Percentiles rank a stretch among this genome's conserved stretches.
phyloP scores from a whole-genome alignment of 2,888 invertebrate genomes.

The Cataglyphis cursor region DNA sequence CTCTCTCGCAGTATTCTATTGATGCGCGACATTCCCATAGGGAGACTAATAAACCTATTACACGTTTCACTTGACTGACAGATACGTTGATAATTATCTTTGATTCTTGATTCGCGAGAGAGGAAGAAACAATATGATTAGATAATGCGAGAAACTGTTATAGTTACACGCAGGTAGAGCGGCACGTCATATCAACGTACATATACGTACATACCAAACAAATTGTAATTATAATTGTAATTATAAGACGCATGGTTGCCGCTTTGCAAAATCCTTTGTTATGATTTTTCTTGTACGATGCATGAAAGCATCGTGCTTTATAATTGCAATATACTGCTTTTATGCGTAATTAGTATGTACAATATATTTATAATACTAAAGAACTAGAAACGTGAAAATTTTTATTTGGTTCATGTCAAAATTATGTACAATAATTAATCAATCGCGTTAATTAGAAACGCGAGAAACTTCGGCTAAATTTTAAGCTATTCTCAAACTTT shows the following conservation, averaged over 20 bases:
- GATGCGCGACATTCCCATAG: slow-evolving; percentile 12
- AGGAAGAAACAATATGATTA: slow-evolving; percentile 29
- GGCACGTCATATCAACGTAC: neutral
- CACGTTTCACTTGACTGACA: slow-evolving; percentile 43
- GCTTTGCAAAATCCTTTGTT: neutral
- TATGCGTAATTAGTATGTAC: slow-evolving; percentile 1
- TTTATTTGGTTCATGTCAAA: neutral
- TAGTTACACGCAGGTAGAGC: slow-evolving; percentile 15
- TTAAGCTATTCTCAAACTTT: neutral
- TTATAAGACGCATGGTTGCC: slow-evolving; percentile 1
- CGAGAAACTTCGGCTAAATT: neutral
- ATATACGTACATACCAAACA: neutral
- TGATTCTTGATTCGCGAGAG: slow-evolving; percentile 23
- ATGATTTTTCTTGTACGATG: neutral
- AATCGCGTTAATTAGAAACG: neutral
- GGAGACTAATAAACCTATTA: slow-evolving; percentile 51
- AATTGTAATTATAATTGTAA: slow-evolving; percentile 37
- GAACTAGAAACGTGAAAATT: neutral
- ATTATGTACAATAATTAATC: neutral
- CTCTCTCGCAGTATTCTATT: slow-evolving; percentile 33
- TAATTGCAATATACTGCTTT: neutral
- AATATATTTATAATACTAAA: slow-evolving; percentile 1
- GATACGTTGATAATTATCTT: slow-evolving; percentile 57
- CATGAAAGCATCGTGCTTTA: neutral
- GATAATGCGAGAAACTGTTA: slow-evolving; percentile 31